A percentile compares a stretch with the other conserved stretches of the same genome.
phyloP scores from a whole-genome alignment of 2,113 vertebrate genomes.

The Poeciliopsis retropinna region DNA sequence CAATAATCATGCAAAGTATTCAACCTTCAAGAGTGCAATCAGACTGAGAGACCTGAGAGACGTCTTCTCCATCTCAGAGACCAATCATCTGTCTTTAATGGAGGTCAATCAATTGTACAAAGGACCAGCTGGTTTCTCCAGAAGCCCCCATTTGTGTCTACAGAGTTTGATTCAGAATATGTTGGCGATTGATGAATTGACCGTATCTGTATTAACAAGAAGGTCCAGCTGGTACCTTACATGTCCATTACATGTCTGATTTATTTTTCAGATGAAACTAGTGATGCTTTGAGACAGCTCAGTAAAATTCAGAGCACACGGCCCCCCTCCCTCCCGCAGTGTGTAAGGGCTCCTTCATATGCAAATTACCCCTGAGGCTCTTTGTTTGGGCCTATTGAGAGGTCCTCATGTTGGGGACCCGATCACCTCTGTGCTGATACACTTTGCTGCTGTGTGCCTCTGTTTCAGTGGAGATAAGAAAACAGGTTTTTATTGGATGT shows the following conservation, averaged over 20 bases:
- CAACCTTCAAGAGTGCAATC: constrained; percentile 55
- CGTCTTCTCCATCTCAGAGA: constrained; percentile 13
- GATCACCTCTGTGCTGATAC: constrained; percentile 48
- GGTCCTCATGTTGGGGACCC: constrained; percentile 48
- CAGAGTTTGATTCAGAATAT: constrained; percentile 50
- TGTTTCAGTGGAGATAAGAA: constrained; percentile 67
- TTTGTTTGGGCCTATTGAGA: constrained; percentile 70
- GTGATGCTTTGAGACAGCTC: constrained; percentile 14
- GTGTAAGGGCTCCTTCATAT: constrained; percentile 71
- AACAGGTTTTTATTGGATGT: constrained; percentile 13
- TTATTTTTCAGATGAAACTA: constrained; percentile 10
- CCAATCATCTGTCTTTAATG: constrained; percentile 20
- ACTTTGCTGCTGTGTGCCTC: constrained; percentile 13
- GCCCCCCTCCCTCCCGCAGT: constrained; percentile 50
- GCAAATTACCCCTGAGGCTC: constrained; percentile 52
- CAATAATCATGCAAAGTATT: constrained; percentile 22
- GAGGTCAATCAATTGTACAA: constrained; percentile 44
- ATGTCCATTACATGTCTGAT: not conserved
- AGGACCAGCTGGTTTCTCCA: constrained; percentile 25
- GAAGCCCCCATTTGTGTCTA: constrained; percentile 55
- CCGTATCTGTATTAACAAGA: constrained; percentile 30
- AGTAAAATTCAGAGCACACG: constrained; percentile 33
- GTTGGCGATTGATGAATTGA: constrained; percentile 24
- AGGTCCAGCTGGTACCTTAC: constrained; percentile 9
- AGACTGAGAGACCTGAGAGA: constrained; percentile 40